Percentiles rank a stretch among this genome's conserved stretches.
Evolutionary conservation across 2,113 vertebrate species (phyloP).

Genomic region (Atractosteus spatula): DNA sequence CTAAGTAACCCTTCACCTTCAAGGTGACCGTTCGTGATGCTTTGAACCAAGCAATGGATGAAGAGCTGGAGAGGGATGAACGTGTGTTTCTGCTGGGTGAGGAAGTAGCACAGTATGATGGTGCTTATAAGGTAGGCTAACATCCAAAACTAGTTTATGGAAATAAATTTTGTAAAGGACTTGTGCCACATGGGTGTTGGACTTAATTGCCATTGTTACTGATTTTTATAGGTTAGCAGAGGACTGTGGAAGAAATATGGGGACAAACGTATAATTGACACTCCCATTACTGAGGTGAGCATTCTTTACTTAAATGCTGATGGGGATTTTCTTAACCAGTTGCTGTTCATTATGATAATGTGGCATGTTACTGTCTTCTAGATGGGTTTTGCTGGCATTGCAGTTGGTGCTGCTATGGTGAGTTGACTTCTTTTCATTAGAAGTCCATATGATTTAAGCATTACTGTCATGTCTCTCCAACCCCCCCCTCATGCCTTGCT

Average conservation of each 20-base stretch:
- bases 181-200: too few relatives aligned
- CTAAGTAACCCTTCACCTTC: not conserved
- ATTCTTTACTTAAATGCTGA: too few relatives aligned
- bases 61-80: slow-evolving; percentile 94
- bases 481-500: too few relatives aligned
- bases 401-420: slow-evolving; percentile 94
- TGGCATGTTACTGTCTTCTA: slow-evolving; percentile 49
- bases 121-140: slow-evolving; percentile 87
- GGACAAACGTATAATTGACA: slow-evolving; percentile 93
- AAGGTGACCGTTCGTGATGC: slow-evolving; percentile 94
- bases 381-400: slow-evolving; percentile 97
- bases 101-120: slow-evolving; percentile 98
- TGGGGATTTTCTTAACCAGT: not conserved
- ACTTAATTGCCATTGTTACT: not conserved
- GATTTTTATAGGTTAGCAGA: slow-evolving; percentile 77
- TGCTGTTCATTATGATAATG: not conserved
- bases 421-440: slow-evolving; percentile 29
- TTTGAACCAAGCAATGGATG: slow-evolving; percentile 93
- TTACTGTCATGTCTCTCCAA: too few relatives aligned
- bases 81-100: slow-evolving; percentile 90
- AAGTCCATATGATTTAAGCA: too few relatives aligned
- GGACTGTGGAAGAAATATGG: slow-evolving; percentile 98
- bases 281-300: slow-evolving; percentile 92
- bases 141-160: not conserved
- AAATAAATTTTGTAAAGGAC: too few relatives aligned